Conservation (phyloP, 2,797 vertebrate genomes). For the Danio jaintianensis region DNA sequence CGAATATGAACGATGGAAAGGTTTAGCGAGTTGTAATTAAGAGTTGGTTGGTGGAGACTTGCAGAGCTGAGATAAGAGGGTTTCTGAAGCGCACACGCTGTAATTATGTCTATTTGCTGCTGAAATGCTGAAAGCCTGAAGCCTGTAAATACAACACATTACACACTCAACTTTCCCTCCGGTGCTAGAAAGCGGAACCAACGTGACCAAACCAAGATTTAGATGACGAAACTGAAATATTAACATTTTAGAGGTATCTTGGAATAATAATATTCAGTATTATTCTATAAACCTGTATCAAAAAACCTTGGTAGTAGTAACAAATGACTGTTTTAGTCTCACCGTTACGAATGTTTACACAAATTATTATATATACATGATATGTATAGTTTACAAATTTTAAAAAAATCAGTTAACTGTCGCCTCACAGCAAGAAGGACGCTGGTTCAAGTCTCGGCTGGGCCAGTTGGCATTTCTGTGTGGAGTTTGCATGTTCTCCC, state of each 20-base stretch:
- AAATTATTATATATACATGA: too few species aligned
- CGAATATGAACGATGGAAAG: constrained; percentile 69
- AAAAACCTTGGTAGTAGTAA: not conserved
- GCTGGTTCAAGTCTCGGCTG: too few species aligned
- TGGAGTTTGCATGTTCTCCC: too few species aligned
- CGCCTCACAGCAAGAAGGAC: too few species aligned
- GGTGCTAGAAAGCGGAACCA: constrained; percentile 20
- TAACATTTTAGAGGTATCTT: not conserved
- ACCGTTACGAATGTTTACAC: not conserved
- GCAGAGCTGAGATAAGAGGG: constrained; percentile 79
- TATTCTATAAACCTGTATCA: not conserved
- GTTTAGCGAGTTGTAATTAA: constrained; percentile 75
- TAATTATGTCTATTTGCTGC: constrained; percentile 80
- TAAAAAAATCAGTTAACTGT: too few species aligned
- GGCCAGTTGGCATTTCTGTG: too few species aligned
- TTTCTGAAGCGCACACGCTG: constrained; percentile 73
- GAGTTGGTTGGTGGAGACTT: constrained; percentile 76
- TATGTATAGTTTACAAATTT: too few species aligned
- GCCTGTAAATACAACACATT: constrained; percentile 70
- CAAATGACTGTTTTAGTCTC: not conserved
- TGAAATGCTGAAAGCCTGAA: constrained; percentile 61
- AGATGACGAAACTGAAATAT: not conserved
- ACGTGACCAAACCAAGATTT: not conserved
- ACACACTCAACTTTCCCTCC: constrained; percentile 58
- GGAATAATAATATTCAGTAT: not conserved